These are phyloP conservation scores for Diorhabda carinulata DNA, from an alignment of 1,140 invertebrate genomes.

Conservation along the genomic window DNA sequence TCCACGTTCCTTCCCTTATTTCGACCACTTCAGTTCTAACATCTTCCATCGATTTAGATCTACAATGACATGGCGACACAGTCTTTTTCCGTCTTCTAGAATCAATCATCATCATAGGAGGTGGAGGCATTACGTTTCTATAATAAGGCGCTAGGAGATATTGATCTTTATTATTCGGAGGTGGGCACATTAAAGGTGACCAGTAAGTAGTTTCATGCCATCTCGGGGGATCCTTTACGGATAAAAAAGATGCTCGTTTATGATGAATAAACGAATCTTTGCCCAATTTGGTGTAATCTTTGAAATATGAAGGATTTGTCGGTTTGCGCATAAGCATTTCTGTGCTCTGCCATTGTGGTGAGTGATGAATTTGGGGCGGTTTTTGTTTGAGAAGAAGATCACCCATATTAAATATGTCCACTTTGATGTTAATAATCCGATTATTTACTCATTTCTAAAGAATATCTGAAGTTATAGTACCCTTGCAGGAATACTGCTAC, in stretches of 20 bases:
- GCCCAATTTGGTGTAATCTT: conserved; percentile 42
- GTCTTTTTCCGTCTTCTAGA: conserved; percentile 40
- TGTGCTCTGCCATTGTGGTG: conserved; percentile 48
- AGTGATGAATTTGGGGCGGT: conserved; percentile 33
- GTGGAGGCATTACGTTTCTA: conserved; percentile 59
- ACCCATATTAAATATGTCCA: conserved; percentile 31
- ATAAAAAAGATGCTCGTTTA: conserved; percentile 49
- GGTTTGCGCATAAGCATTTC: conserved; percentile 51
- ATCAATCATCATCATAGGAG: conserved; percentile 52
- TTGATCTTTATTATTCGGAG: conserved; percentile 56
- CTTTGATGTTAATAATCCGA: no score
- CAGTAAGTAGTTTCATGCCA: conserved; percentile 48
- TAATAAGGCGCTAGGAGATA: conserved; percentile 67
- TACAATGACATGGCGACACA: conserved; percentile 55
- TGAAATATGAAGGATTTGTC: conserved; percentile 57
- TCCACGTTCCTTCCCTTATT: conserved; percentile 54
- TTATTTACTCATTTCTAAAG: no score
- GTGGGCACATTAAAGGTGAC: conserved; percentile 52
- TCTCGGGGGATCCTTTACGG: conserved; percentile 51
- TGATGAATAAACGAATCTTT: conserved; percentile 13
- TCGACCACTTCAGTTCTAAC: conserved; percentile 61
- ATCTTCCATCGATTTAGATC: conserved; percentile 65
- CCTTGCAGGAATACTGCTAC: no score
- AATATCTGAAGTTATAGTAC: no score
- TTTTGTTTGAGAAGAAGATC: conserved; percentile 43